Base-by-base conservation (phyloP, 37 sponge, comb jelly and placozoan species). In the Crambe crambe region DNA sequence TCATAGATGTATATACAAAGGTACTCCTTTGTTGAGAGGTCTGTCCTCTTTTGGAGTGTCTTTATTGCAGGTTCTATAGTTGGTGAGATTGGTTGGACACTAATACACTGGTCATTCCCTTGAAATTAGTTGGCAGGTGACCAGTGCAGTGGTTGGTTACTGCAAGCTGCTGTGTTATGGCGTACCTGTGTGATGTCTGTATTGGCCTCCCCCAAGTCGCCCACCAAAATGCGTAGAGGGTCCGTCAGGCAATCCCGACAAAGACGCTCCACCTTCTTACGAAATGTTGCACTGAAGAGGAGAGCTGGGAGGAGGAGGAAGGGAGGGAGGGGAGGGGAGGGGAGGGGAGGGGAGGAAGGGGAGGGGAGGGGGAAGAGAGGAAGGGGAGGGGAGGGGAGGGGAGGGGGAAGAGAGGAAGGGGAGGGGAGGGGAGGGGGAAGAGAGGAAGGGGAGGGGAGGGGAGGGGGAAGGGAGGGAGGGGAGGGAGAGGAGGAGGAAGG, bases 221-320 rank as follows among this genome's bases (percentile, higher is more conserved):
- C 97, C n/a, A 96, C 82, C 31, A 94, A 83, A 2, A 96, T 75
- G 17, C 95, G 80, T n/a, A 96, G 76, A 40, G 97, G 97, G 34
- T 96, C 97, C 17, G 88, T 89, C 43, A 94, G 86, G 27, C 67
- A 69, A 39, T 96, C 97, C 8, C 99, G 85, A 79, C 90, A 89
- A n/a, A 98, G 81, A 37, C 83, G 61, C 75, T 95, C 94, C 12
- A 98, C 82, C 70, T 91, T 90, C 89, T 98, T 98, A 23, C 89
- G 73, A 80, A 98, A 96, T 8, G 99, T 98, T 1, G 99, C 99
- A 90, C 96, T 95, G 84, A 98, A 98, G 47, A 98, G 79, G 37
- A 97, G 43, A 44, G 97, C 95, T 94, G 72, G 6, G 51, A 35
- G n/a, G 68, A 40, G 80, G 56, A n/a, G 56, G 51, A 41, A 47